Base-by-base conservation (phyloP, 2,797 vertebrate genomes). In the Champsocephalus gunnari region DNA sequence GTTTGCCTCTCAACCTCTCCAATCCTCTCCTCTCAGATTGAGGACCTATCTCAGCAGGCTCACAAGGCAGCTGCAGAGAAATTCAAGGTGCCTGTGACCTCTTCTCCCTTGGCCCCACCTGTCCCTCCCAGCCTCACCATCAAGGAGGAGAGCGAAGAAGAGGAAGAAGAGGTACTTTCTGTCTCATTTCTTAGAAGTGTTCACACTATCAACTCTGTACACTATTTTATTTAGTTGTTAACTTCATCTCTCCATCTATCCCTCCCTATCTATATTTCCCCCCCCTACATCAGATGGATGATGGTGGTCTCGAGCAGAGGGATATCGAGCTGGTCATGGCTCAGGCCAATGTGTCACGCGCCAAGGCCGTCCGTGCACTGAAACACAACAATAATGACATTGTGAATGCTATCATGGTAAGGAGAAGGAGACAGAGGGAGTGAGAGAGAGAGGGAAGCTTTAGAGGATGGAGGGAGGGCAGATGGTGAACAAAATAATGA, bases 301-400 rank as follows among this genome's bases (percentile, higher is more conserved):
- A 98, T 85, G 94, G 95, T 0, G 97, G 97, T 28, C 93, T 99
- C 84, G 98, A 99, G 92, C 96, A 96, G 71, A 91, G 97, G 48
- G 98, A 99, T 85, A 98, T 99, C 0, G 98, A 99, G 92, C 92
- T 99, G 90, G 98, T 99, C 82, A 99, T 99, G 98, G 97, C 98
- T 1, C 97, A 99, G 85, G 98, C 98, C 87, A 99, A 98, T 0
- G 98, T 99, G 73, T 98, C 98, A 0, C 94, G 97, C 1, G 95
- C 96, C 90, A 98, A 98, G 87, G 98, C 98, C 0, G 94, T 99
- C 86, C 95, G 96, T 50, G 98, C 98, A 0, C 95, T 99, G 70
- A 94, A 96, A 88, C 97, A 98, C 95, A 99, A 98, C 96, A 98
- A 98, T 93, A 99, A 99, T 13, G 98, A 99, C 89, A 99, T 99